Percentiles rank a stretch among this genome's conserved stretches.
Conservation (phyloP, 35 echinoderm and acorn worm genomes). For the Chiridota heheva region DNA sequence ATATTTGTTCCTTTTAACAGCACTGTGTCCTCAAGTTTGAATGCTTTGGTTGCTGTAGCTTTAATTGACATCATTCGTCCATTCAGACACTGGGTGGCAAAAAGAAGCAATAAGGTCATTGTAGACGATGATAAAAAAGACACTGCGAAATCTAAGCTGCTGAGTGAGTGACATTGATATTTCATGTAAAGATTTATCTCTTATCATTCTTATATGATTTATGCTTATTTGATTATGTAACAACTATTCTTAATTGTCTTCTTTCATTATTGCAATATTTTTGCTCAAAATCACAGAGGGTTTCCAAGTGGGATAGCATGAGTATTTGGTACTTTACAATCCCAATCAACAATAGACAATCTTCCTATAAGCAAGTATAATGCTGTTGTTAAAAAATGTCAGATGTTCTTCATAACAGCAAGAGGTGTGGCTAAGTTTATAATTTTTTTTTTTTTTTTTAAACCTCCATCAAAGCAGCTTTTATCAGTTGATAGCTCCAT, state of each 20-base stretch:
- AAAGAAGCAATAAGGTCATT: neutral
- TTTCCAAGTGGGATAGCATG: neutral
- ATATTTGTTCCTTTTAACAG: conserved; percentile 22
- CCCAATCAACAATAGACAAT: no score
- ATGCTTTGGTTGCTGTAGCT: conserved; percentile 56
- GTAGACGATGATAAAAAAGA: conserved; percentile 12
- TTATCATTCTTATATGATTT: neutral
- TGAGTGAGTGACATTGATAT: conserved; percentile 40
- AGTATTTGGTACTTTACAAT: neutral
- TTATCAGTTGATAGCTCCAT: no score
- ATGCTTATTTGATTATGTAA: neutral
- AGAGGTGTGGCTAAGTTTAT: no score
- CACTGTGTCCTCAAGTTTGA: conserved; percentile 50
- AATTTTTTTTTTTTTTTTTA: no score
- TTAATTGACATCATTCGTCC: conserved; percentile 48
- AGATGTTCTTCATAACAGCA: no score
- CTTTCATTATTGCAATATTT: neutral
- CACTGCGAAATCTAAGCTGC: conserved; percentile 27
- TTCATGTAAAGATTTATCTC: neutral
- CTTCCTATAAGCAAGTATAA: no score
- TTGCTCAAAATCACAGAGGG: neutral
- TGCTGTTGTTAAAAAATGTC: no score
- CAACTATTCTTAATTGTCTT: neutral
- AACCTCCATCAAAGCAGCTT: no score
- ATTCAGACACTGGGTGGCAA: conserved; percentile 22